phyloP scores from a whole-genome alignment of 2,888 invertebrate genomes.

The Ochlodes sylvanus region DNA sequence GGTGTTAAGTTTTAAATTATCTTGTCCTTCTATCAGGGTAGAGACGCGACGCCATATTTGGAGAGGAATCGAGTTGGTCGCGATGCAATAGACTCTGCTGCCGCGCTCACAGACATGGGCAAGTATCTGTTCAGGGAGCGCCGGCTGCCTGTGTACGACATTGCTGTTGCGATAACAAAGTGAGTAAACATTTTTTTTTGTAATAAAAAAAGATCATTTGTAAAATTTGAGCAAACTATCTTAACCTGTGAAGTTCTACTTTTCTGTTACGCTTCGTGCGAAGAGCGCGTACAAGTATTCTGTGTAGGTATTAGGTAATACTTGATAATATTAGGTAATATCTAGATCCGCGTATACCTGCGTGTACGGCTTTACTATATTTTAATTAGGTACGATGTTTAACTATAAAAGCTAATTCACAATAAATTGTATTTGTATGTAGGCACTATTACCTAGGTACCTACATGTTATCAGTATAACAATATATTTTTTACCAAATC shows the following conservation, averaged over 20 bases:
- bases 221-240: neutral
- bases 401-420: too few relatives aligned
- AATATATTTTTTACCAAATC: neutral
- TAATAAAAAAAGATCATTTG: neutral
- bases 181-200: conserved; percentile 79
- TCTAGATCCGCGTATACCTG: neutral
- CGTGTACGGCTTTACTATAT: too few relatives aligned
- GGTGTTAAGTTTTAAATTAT: too few relatives aligned
- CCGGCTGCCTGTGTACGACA: conserved; percentile 97
- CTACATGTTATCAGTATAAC: too few relatives aligned
- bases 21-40: conserved; percentile 85
- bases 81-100: conserved; percentile 97
- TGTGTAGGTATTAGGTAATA: neutral
- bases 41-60: conserved; percentile 97
- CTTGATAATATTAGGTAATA: neutral
- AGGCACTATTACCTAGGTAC: too few relatives aligned
- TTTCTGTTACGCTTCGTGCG: neutral
- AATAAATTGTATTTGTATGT: too few relatives aligned
- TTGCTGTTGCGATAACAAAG: conserved; percentile 98
- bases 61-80: conserved; percentile 96
- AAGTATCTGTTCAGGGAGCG: conserved; percentile 98
- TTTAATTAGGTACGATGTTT: too few relatives aligned
- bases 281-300: neutral
- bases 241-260: neutral
- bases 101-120: conserved; percentile 97